Evolutionary conservation across 2,888 invertebrate genomes (phyloP), one percentile per base, ranked within the genome.

Genomic region (Sphecodes monilicornis): DNA sequence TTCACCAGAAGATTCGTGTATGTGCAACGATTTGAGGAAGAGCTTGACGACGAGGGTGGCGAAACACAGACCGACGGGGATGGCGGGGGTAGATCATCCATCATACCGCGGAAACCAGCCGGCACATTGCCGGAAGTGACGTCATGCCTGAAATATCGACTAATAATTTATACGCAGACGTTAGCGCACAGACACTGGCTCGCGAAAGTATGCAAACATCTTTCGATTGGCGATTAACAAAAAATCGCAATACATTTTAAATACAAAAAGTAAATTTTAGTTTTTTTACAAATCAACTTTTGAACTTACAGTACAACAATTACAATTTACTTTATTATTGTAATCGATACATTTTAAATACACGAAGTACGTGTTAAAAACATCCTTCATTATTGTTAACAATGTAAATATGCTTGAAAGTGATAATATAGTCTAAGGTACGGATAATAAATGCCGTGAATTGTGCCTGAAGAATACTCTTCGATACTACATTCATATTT

Each of bases 61-160:
- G 81, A 77, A 84, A 80, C 84, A 81, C 76, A 83, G 85, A 86
- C 79, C 80, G 85, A 83, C 81, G 84, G 76, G 76, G 50, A 84
- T 77, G 82, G 82, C 77, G 60, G 79, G 80, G 89, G 90, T 84
- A 82, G 87, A 88, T 86, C 92, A 94, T 94, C 93, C 92, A 93
- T 94, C 94, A 94, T 94, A 92, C 88, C 87, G 87, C 93, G 94
- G 93, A 93, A 93, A 91, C 92, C 92, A 92, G 92, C 91, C 93
- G 93, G 92, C 93, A 94, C 94, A 94, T 94, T 94, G 94, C 93
- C 93, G 94, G 94, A 94, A 93, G 93, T 94, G 93, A 93, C 93
- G 94, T 93, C 93, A 92, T 86, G 92, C 90, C 90, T 93, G 93
- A 94, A 94, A 94, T 94, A 94, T 94, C 93, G 94, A 93, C 93